Evolutionary conservation across 1,140 invertebrate genomes (phyloP).

Genomic region (Platorchestia sp.): DNA sequence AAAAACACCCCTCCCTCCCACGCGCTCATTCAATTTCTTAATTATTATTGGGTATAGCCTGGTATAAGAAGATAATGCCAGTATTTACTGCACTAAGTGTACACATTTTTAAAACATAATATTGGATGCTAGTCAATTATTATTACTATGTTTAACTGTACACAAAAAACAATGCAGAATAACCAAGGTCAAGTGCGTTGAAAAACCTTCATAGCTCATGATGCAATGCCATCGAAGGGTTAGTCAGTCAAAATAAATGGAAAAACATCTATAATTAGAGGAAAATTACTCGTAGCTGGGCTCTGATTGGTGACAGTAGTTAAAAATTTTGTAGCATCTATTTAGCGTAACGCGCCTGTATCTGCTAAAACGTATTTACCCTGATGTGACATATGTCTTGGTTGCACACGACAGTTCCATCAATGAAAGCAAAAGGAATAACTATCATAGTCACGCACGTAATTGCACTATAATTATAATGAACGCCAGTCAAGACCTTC

Average conservation of each 20-base stretch:
- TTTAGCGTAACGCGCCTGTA: not conserved
- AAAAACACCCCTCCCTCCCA: no score
- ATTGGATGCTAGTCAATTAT: not conserved
- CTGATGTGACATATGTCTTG: not conserved
- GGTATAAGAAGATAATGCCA: not conserved
- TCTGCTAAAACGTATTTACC: not conserved
- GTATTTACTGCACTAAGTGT: not conserved
- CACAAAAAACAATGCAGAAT: not conserved
- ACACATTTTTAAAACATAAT: not conserved
- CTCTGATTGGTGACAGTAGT: not conserved
- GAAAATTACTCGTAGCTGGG: not conserved
- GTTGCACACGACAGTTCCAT: not conserved
- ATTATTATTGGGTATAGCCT: no score
- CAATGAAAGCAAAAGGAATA: not conserved
- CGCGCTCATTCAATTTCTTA: no score
- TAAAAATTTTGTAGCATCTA: not conserved
- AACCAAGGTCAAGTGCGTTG: not conserved
- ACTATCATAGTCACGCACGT: not conserved
- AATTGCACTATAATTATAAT: not conserved
- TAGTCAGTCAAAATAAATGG: no score
- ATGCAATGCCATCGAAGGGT: no score
- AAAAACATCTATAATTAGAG: not conserved
- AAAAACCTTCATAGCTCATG: no score
- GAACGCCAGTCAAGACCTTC: not conserved
- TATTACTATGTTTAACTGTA: not conserved